Base-by-base conservation (phyloP, 2,113 vertebrate genomes). In the Eclectus roratus region DNA sequence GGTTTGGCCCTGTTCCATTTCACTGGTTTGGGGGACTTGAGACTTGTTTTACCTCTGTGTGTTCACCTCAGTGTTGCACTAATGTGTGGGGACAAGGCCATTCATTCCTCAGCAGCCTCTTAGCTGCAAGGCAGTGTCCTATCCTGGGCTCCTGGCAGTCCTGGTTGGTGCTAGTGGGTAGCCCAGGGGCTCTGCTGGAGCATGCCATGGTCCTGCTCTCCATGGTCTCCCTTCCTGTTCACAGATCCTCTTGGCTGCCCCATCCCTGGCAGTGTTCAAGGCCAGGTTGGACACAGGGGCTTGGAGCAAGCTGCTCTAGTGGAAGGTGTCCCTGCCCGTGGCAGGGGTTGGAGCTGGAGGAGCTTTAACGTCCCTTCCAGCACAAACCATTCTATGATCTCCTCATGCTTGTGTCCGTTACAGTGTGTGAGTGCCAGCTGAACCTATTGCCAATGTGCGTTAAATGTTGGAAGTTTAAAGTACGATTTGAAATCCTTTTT, bases 141-240 rank as follows among this genome's bases (percentile, higher is more conserved):
- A 23, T 68, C 33, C 65, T 53, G 39, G 28, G 15, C 43, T 87
- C 8, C 43, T 18, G 16, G 27, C 28, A 63, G 44, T 14, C 55
- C 50, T 63, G 69, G 3, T 5, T 33, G 35, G 35, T 89, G 73
- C 37, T 63, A 1, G 7, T 46, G 25, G 3, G 6, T 24, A 9
- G 7, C 39, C 33, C 41, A 1, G 9, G 47, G 71, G 46, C 43
- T 80, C 11, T 55, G 58, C 86, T 73, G 53, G 33, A 46, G 73
- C 47, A 25, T 33, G 13, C 18, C 2, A 1, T 21, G 29, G 18
- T 56, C 71, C 65, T 81, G 78, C 74, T 76, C 21, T 49, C n/a
- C 43, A 0, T 1, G 2, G 2, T 13, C 23, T 55, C 20, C 41
- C 29, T 16, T 68, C 27, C 39, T 0, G 0, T 27, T 70, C 46